Base-by-base conservation (phyloP, 2,888 invertebrate genomes). In the Rhabditophanes sp. region DNA sequence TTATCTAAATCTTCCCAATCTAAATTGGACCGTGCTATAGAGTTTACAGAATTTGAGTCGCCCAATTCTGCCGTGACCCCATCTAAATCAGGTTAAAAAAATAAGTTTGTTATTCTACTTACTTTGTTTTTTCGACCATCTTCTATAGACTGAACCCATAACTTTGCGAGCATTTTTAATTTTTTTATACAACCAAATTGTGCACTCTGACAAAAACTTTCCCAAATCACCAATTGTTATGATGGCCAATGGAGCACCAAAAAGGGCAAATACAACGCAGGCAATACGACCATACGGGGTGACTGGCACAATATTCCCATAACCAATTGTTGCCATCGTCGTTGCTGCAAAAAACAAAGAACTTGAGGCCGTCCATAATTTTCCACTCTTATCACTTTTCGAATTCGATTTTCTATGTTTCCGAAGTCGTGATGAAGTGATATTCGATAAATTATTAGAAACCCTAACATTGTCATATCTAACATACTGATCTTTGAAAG, bases 151-250 rank as follows among this genome's bases (percentile, higher is more conserved):
- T 25, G 24, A 18, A 8, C 31, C 22, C 8, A 42, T 16, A 23
- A 35, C 9, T 15, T 34, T 37, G 25, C 35, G 21, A 19, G 32
- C 15, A 20, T 46, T 42, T 32, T 50, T 37, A 50, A 58, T 45
- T 31, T 48, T 44, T 25, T 48, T 50, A 39, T 57, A 64, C 29
- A 57, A 33, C 60, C 60, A 63, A 18, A 64, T 63, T 2, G 61
- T 64, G 44, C 58, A 59, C 37, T 64, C 64, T 18, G 62, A 63
- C 7, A 63, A 47, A 34, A 63, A 63, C 45, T 63, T 63, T 32
- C 63, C 63, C 43, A 63, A 37, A 51, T 62, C 63, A 42, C 64
- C 64, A 32, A 64, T 64, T 14, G 64, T 64, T 23, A 65, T 65
- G 39, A 63, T 63, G 18, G 64, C 62, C 25, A 64, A 42, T 4